Base-by-base conservation (phyloP, 2,113 vertebrate species). In the Sinosuthora webbiana region DNA sequence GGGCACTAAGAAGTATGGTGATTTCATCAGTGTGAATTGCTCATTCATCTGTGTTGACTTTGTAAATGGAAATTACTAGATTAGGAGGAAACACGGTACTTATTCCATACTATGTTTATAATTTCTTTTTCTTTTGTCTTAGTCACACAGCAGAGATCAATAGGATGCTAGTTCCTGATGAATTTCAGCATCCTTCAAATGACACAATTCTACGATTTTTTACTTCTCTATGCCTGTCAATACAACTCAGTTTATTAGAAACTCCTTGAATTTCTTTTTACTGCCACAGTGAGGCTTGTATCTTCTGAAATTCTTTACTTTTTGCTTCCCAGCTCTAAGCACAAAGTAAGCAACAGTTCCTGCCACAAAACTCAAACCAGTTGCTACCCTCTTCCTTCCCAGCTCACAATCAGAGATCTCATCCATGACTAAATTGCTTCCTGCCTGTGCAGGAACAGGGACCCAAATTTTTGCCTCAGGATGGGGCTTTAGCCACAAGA, bases 31-130 rank as follows among this genome's bases (percentile, higher is more conserved):
- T 30, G 59, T 67, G 74, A 91, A 90, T 80, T 87, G 35, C 52
- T 92, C 63, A 80, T 95, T 94, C 84, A 89, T 95, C 67, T 91
- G 33, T 70, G 63, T 39, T 91, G 92, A 76, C 57, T 94, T 86
- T 60, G 69, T 35, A 84, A 91, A 82, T 63, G 45, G n/a, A 69
- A 93, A 95, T 73, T 35, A 55, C 78, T 62, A 74, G 59, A 86
- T 86, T 69, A 89, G 67, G 35, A 87, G 31, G 50, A 90, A 87
- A 91, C 39, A 21, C 6, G 21, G 41, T 35, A 62, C 67, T 82
- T 87, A 55, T 76, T 85, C 87, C 10, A 25, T 69, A 23, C 62
- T 64, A 13, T 41, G 65, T 80, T 92, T 88, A 42, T 33, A 90
- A 62, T 79, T 60, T 64, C n/a, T 74, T 81, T 84, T 83, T 60